A percentile compares a stretch with the other conserved stretches of the same genome.
phyloP scores from a whole-genome alignment of 2,888 invertebrate genomes.

The Drosophila planitibia region DNA sequence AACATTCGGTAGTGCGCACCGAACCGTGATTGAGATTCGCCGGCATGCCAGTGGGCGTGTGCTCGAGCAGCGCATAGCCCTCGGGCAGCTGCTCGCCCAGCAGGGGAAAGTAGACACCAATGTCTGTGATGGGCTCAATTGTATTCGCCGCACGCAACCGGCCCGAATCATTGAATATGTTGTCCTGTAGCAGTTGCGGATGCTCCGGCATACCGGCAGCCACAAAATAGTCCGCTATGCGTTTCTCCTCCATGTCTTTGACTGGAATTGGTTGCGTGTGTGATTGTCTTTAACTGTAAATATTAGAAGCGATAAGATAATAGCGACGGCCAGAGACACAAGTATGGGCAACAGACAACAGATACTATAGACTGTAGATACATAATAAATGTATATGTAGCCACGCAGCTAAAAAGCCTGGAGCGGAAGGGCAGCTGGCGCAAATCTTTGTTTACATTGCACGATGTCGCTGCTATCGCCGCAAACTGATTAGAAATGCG shows the following conservation, averaged over 20 bases:
- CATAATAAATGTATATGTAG: neutral
- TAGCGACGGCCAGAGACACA: neutral
- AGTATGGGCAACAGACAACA: neutral
- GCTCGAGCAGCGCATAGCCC: constrained; percentile 89
- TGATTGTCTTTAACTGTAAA: constrained; percentile 39
- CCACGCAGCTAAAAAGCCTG: neutral
- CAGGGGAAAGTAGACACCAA: constrained; percentile 95
- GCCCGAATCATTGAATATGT: constrained; percentile 90
- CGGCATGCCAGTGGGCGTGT: constrained; percentile 93
- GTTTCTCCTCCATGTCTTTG: constrained; percentile 91
- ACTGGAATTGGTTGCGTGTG: constrained; percentile 10
- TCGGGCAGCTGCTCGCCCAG: constrained; percentile 94
- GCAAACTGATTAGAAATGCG: constrained; percentile 40
- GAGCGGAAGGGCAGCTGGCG: constrained; percentile 24
- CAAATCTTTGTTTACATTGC: constrained; percentile 68
- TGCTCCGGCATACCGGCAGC: constrained; percentile 96
- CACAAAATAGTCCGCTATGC: constrained; percentile 99
- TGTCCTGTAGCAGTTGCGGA: constrained; percentile 91
- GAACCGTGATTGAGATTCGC: constrained; percentile 99
- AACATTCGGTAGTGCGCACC: constrained; percentile 96
- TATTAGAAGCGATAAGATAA: constrained; percentile 50
- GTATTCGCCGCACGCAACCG: constrained; percentile 92
- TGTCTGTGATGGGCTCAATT: constrained; percentile 97
- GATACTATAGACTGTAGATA: neutral
- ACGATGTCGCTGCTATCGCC: constrained; percentile 35